A percentile compares a stretch with the other conserved stretches of the same genome.
Conservation (phyloP, 2,797 vertebrate species). For the Epinephelus awoara region DNA sequence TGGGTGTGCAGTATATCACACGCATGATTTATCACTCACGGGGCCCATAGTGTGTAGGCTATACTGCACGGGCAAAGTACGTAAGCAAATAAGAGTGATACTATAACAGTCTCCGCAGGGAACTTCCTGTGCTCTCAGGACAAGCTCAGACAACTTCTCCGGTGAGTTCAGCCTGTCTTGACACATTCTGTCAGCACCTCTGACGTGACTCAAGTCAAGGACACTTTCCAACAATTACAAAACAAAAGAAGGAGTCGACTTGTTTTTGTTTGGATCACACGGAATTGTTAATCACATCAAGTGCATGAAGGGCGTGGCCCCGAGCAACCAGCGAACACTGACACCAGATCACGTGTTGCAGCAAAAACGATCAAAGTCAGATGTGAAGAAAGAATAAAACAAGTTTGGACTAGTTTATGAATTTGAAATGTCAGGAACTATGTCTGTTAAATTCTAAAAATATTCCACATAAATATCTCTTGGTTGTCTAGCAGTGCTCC, state of each 20-base stretch:
- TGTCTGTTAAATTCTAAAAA: background rate
- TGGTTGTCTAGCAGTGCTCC: background rate
- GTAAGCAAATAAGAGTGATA: conserved; percentile 19
- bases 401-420: background rate
- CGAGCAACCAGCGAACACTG: background rate
- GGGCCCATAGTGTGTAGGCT: conserved; percentile 3
- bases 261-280: conserved; percentile 13
- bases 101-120: background rate
- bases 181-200: conserved; percentile 40
- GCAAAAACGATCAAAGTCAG: background rate
- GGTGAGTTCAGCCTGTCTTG: conserved; percentile 28
- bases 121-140: conserved; percentile 27
- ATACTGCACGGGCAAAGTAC: conserved; percentile 1
- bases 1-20: conserved; percentile 29
- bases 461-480: background rate
- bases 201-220: conserved; percentile 60
- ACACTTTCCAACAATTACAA: conserved; percentile 18
- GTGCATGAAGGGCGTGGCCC: background rate
- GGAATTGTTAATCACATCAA: background rate
- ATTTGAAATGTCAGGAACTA: background rate
- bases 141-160: conserved; percentile 60
- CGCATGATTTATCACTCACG: conserved; percentile 58
- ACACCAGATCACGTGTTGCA: background rate
- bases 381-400: background rate
- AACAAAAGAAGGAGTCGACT: conserved; percentile 17